A percentile compares a stretch with the other conserved stretches of the same genome.
Evolutionary conservation across 2,113 vertebrate genomes (phyloP).

Genomic region (Penelope pileata): DNA sequence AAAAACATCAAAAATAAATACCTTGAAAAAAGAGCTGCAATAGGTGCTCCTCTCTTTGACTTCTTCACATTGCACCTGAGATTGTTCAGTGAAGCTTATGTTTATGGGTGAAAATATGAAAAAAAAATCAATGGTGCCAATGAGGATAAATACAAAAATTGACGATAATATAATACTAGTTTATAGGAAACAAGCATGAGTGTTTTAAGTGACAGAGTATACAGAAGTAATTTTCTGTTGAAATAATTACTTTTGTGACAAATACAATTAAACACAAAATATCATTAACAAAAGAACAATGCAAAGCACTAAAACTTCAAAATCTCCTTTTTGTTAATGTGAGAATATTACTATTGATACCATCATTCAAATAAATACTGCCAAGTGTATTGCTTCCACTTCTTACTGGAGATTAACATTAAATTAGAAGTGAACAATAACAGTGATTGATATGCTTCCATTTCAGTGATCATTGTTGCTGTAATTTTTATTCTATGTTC

Average conservation of each 20-base stretch:
- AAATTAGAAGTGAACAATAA: not conserved
- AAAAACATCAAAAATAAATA: not conserved
- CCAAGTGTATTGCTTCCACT: not conserved
- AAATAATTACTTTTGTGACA: not conserved
- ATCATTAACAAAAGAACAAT: not conserved
- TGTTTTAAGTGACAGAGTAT: not conserved
- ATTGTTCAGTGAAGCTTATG: not conserved
- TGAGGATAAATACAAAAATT: not conserved
- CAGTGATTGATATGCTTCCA: not conserved
- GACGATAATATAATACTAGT: not conserved
- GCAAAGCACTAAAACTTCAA: rapidly evolving
- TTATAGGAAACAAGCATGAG: not conserved
- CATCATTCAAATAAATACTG: not conserved
- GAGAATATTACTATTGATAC: not conserved
- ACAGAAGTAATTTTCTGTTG: not conserved
- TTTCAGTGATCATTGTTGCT: not conserved
- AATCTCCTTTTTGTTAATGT: not conserved
- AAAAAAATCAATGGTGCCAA: not conserved
- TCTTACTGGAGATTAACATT: not conserved
- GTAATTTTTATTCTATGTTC: not conserved
- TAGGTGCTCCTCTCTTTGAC: not conserved
- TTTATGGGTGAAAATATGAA: not conserved
- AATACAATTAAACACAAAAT: not conserved
- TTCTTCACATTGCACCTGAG: not conserved
- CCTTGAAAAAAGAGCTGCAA: not conserved